A percentile compares a stretch with the other conserved stretches of the same genome.
These are phyloP conservation scores for Remorina albescens DNA, from an alignment of 2,797 vertebrate species.

Conservation along the genomic window DNA sequence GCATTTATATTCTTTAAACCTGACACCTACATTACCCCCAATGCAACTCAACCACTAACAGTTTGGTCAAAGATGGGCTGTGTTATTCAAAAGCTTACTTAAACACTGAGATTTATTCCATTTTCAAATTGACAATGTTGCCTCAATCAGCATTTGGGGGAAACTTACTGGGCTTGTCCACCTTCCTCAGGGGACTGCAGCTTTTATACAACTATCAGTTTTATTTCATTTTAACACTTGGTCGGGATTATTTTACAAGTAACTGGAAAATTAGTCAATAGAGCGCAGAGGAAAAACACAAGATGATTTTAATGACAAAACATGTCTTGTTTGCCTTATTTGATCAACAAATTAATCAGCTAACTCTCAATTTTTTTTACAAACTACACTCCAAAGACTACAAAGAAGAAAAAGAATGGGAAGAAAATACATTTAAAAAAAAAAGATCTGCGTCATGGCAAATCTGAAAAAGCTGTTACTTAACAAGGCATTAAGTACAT, in stretches of 20 bases:
- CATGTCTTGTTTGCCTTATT: conserved; percentile 34
- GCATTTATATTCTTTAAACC: neutral
- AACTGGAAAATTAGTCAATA: conserved; percentile 16
- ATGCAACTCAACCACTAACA: neutral
- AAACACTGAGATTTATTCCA: neutral
- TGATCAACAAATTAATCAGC: conserved; percentile 43
- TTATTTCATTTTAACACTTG: neutral
- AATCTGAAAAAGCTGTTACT: conserved; percentile 9
- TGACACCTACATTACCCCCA: neutral
- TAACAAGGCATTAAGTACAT: neutral
- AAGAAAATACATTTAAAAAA: no score
- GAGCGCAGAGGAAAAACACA: conserved; percentile 1
- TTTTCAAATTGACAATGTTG: neutral
- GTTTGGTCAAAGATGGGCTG: neutral
- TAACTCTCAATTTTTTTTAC: conserved; percentile 18
- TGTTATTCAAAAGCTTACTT: neutral
- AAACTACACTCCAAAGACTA: conserved; percentile 40
- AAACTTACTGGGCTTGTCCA: neutral
- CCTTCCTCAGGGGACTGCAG: neutral
- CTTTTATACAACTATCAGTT: no score
- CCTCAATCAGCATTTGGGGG: no score
- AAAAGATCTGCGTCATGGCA: neutral
- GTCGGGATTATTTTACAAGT: neutral
- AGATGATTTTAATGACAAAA: conserved; percentile 48
- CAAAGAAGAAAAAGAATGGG: conserved; percentile 13